Evolutionary conservation across 2,797 vertebrate genomes (phyloP), one percentile per base, ranked within the genome.

Genomic region (Hydrolagus colliei): DNA sequence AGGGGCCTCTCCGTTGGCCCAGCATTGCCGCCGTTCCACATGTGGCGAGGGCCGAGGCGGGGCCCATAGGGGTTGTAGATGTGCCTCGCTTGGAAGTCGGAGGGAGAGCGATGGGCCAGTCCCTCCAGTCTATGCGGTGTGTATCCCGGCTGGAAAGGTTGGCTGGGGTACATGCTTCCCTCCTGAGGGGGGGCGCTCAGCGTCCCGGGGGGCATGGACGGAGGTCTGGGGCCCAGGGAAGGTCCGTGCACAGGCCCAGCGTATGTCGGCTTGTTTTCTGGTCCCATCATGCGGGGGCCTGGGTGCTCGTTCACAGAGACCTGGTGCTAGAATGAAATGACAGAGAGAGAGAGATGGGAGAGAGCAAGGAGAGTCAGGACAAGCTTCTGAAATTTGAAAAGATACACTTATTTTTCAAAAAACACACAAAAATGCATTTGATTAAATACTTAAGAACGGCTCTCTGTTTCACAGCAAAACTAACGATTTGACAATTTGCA

Each of bases 211-310:
- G 96, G 97, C 86, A 96, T 88, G 6, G 94, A 85, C 1, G 94
- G 89, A 0, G 96, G 94, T 67, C 94, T 95, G 0, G 96, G 93
- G 0, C 96, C 95, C 22, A 96, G 88, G 14, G 94, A 92, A 0
- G 95, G 88, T 27, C 96, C 89, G 0, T 96, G 96, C 9, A 94
- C 92, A 0, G 95, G 94, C 3, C 95, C 96, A 8, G 92, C 90
- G 4, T 97, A 97, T 0, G 91, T 86, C 89, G 85, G 93, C 88
- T 92, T 93, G 86, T 93, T 90, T 13, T 95, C 94, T 0, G 94
- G 92, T 13, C 92, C 88, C 18, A 94, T 87, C 65, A 95, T 94
- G 86, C 93, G 91, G 63, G 95, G 93, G 35, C 93, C 94, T 6
- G 94, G 90, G 86, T 93, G 95, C 88, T 93, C 94, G 1, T 92